These are phyloP conservation scores for Spilogale gracilis DNA, from an alignment of 2,113 vertebrate genomes.

Conservation along the genomic window DNA sequence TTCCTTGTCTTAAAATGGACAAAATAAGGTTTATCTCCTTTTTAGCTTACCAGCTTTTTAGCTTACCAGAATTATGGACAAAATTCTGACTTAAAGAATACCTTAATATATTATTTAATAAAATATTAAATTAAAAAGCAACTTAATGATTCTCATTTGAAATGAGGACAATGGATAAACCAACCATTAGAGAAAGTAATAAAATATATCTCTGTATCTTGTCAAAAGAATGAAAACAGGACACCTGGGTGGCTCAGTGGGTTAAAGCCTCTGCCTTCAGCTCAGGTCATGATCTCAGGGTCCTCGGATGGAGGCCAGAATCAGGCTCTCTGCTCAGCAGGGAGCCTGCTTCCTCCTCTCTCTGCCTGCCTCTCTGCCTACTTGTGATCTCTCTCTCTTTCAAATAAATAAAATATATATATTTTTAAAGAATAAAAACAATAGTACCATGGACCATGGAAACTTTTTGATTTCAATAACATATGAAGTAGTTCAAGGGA, in stretches of 20 bases:
- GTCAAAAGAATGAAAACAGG: not conserved
- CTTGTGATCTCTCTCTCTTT: too few relatives aligned
- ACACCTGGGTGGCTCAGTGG: too few relatives aligned
- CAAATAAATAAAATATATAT: not conserved
- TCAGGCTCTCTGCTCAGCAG: too few relatives aligned
- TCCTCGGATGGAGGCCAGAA: too few relatives aligned
- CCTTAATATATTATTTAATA: conserved; percentile 4
- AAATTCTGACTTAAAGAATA: conserved; percentile 24
- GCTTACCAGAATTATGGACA: not conserved
- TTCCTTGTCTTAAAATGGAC: conserved; percentile 56
- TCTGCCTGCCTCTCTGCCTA: too few relatives aligned
- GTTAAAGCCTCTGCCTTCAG: too few relatives aligned
- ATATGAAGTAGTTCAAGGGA: not conserved
- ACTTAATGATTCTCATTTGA: conserved; percentile 1
- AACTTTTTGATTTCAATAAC: not conserved
- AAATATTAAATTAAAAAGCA: not conserved
- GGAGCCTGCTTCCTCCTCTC: too few relatives aligned
- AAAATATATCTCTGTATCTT: not conserved
- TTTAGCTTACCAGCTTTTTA: not conserved
- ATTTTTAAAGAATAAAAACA: not conserved
- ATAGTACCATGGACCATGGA: not conserved
- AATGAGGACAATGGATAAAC: conserved; percentile 1
- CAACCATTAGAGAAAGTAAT: conserved; percentile 18
- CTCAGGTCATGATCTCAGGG: too few relatives aligned
- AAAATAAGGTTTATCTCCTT: conserved; percentile 41